phyloP scores from a whole-genome alignment of 2,113 vertebrate species.

The Dermatemys mawii region DNA sequence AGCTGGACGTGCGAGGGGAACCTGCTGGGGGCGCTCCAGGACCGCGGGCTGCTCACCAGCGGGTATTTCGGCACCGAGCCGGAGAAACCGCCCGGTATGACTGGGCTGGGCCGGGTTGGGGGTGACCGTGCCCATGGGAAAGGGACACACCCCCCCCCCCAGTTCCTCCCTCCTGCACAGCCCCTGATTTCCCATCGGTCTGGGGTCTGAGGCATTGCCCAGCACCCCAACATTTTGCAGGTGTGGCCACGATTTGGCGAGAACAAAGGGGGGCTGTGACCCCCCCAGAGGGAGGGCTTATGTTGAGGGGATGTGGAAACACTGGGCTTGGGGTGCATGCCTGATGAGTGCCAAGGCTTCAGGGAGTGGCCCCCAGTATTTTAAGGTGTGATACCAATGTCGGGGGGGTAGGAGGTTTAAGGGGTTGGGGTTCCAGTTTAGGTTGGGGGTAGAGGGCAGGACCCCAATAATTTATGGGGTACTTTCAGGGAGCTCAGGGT shows the following conservation, averaged over 20 bases:
- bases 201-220: too few species aligned
- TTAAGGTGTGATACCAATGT: neutral
- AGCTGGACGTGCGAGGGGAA: slow-evolving; percentile 65
- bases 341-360: neutral
- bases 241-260: too few species aligned
- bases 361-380: neutral
- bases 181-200: too few species aligned
- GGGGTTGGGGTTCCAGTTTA: neutral
- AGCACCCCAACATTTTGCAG: neutral
- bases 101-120: neutral
- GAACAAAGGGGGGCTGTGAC: neutral
- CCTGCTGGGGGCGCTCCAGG: slow-evolving; percentile 10
- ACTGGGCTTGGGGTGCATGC: neutral
- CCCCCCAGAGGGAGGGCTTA: too few species aligned
- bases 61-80: slow-evolving; percentile 84
- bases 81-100: slow-evolving; percentile 79
- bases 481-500: too few species aligned
- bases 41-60: slow-evolving; percentile 78
- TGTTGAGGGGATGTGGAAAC: too few species aligned
- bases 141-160: too few species aligned
- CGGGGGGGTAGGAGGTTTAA: too few species aligned
- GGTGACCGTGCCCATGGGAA: too few species aligned
- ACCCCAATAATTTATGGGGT: neutral
- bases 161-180: too few species aligned
- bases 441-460: neutral